Evolutionary conservation across 53 echinoderm and acorn worm genomes (phyloP), one percentile per base, ranked within the genome.

Genomic region (Mesocentrotus franciscanus): DNA sequence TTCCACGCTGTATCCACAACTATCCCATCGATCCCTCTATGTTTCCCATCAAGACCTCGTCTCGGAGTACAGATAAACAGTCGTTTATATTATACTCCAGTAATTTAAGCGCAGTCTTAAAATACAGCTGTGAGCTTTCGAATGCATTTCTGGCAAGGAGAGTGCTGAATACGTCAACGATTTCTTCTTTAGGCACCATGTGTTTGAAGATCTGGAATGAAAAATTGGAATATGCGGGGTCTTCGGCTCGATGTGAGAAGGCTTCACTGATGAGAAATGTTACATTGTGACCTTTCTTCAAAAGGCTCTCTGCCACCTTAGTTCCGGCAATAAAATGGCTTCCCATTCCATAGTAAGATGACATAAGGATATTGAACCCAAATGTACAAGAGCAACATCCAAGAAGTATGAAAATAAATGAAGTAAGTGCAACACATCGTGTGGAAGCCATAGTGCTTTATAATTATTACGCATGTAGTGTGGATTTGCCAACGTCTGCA

Each of bases 151-250:
- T 71, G 42, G 32, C 68, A 18, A 92, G 20, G 17, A 4, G 17
- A 35, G 1, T 12, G 17, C 33, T 17, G 9, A 70, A 35, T 6
- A 15, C 92, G 8, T 70, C 15, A 10, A 92, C 71, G 24, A 66
- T 56, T 18, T 92, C 68, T 35, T 32, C 71, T 4, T 64, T 34
- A 3, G 30, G 33, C 5, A 15, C 34, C 66, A 9, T 39, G 56
- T 92, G 92, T 36, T 92, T 55, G 71, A 92, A 92, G 34, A 92
- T 70, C 12, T 92, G 66, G 71, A 92, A 92, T 4, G 92, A 92
- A 6, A 92, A 68, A 20, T 68, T 92, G 20, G 71, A 64, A n/a
- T 92, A 92, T 36, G 33, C 68, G 0, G 92, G 92, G 92, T 92
- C 92, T 18, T 33, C 33, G 5, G 92, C 71, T 18, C 92, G 66